Evolutionary conservation across 1,140 invertebrate genomes (phyloP), one percentile per base, ranked within the genome.

Genomic region (Calosoma granatense): DNA sequence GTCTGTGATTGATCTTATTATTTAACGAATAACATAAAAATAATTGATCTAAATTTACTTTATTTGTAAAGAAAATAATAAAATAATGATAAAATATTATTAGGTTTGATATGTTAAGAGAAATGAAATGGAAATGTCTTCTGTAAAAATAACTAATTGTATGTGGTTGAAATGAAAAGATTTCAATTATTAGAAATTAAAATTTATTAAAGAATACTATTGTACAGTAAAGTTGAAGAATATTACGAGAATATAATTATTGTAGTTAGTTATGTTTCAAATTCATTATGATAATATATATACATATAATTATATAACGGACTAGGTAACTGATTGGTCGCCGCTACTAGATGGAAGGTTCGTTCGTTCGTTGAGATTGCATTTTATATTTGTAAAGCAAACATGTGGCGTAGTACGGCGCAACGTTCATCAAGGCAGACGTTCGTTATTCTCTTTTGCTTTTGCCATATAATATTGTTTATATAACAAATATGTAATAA

Each of bases 1-100:
- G 51, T 57, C 56, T 57, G 56, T 57, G 56, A 57, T 57, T 57
- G 43, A 51, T 57, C 43, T 52, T 51, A 51, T 57, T 47, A 52
- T 52, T 47, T 57, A 57, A 52, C 51, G 20, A 53, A 53, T 53
- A 53, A 22, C 41, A 47, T 47, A 47, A 47, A 47, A 47, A 47
- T 47, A 47, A 47, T 47, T 47, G 41, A 47, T 47, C 41, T 47
- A 47, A 47, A 47, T 47, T 47, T 47, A 47, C 17, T 47, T 47
- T 47, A 47, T 47, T 47, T 47, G 41, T 47, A 47, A 47, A 47
- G 17, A 47, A 47, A 47, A 36, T 9, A 36, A 36, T 36, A 9
- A 36, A 47, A 17, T 12, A 30, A 17, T 12, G 17, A 47, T 12
- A 47, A 47, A 47, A 12, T 47, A 47, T 47, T 12, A 36, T 4